Percentiles rank a stretch among this genome's conserved stretches.
Evolutionary conservation across 2,888 invertebrate genomes (phyloP).

Genomic region (Oithona nana): DNA sequence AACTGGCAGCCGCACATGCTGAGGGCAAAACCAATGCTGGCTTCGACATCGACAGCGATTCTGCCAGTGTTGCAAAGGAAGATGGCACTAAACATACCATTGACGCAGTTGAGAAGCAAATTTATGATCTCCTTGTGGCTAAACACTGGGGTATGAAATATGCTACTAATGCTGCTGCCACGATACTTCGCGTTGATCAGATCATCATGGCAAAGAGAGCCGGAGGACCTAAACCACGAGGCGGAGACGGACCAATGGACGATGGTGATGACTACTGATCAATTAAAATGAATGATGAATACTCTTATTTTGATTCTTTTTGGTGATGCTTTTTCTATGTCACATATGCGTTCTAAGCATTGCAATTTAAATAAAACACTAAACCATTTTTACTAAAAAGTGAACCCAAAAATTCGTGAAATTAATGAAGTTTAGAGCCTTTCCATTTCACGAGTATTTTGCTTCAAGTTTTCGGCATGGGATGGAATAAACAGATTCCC

Average conservation of each 20-base stretch:
- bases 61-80: neutral
- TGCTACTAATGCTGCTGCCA: conserved; percentile 76
- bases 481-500: too few species aligned
- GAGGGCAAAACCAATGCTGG: conserved; percentile 62
- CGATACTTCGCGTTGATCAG: conserved; percentile 82
- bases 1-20: conserved; percentile 81
- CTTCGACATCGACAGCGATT: conserved; percentile 58
- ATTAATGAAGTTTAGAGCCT: too few species aligned
- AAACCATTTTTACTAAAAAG: too few species aligned
- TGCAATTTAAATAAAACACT: too few species aligned
- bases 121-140: conserved; percentile 60
- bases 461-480: too few species aligned
- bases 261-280: conserved; percentile 16
- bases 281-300: too few species aligned
- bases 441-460: too few species aligned
- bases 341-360: too few species aligned
- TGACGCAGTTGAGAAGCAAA: conserved; percentile 18
- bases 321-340: too few species aligned
- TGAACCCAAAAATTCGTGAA: too few species aligned
- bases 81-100: neutral
- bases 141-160: conserved; percentile 92
- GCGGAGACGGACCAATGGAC: conserved; percentile 20
- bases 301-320: too few species aligned
- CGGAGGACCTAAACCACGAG: conserved; percentile 72
- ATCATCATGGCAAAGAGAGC: conserved; percentile 96